Conservation (phyloP, 2,113 vertebrate genomes). For the Nannobrachium achirus region DNA sequence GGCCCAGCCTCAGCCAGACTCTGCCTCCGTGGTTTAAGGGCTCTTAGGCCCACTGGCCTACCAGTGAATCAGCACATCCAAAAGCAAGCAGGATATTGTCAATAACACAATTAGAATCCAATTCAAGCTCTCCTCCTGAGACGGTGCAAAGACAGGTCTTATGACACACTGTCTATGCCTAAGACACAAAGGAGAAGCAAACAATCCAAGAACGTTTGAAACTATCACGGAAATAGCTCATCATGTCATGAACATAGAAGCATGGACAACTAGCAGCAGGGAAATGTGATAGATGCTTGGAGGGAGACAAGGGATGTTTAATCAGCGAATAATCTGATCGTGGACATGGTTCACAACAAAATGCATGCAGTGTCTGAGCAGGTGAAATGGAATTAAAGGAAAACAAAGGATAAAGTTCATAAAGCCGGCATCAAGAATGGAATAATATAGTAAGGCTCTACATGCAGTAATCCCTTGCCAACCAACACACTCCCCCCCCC, state of each 20-base stretch:
- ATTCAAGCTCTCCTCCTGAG: slow-evolving; percentile 36
- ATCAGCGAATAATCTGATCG: neutral
- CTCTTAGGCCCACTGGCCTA: slow-evolving; percentile 20
- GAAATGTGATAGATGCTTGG: neutral
- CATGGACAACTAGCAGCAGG: neutral
- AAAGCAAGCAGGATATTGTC: slow-evolving; percentile 66
- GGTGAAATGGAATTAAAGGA: neutral
- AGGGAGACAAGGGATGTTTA: neutral
- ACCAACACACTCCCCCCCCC: slow-evolving; percentile 33
- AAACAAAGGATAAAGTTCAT: slow-evolving; percentile 14
- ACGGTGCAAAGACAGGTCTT: slow-evolving; percentile 24
- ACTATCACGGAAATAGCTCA: neutral
- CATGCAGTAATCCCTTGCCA: slow-evolving; percentile 26
- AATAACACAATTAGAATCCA: slow-evolving; percentile 56
- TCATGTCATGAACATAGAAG: neutral
- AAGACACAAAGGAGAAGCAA: slow-evolving; percentile 7
- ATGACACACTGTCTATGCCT: slow-evolving; percentile 32
- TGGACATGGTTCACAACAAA: neutral
- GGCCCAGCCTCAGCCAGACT: too few relatives aligned
- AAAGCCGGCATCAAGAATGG: slow-evolving; percentile 3
- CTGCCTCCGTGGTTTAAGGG: too few relatives aligned
- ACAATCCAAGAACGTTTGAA: slow-evolving; percentile 1
- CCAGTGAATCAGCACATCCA: slow-evolving; percentile 31
- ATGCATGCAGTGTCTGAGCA: neutral
- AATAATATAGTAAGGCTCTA: neutral